A percentile compares a stretch with the other conserved stretches of the same genome.
phyloP scores from a whole-genome alignment of 2,113 vertebrate genomes.

The Nycticorax nycticorax region DNA sequence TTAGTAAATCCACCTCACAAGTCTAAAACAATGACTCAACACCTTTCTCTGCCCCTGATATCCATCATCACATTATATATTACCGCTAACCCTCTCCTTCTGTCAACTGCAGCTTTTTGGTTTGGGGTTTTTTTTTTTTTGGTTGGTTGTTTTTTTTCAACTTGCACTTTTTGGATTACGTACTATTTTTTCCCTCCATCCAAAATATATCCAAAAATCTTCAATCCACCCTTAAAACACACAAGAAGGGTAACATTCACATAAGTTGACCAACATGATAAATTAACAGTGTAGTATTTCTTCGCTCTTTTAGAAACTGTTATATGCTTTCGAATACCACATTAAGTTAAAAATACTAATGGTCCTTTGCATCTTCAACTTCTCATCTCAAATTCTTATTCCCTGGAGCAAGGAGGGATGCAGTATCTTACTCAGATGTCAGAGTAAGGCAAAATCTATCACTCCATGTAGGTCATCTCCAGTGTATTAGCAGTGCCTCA shows the following conservation, averaged over 20 bases:
- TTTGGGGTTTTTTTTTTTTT: no score
- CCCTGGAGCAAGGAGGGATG: not conserved
- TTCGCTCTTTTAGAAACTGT: not conserved
- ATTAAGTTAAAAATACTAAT: not conserved
- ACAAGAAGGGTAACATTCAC: not conserved
- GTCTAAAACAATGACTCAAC: slow-evolving; percentile 3
- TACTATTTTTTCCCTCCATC: not conserved
- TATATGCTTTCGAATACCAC: not conserved
- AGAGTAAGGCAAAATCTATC: not conserved
- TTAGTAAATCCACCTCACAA: not conserved
- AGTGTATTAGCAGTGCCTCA: not conserved
- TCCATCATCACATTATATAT: not conserved
- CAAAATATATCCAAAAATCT: not conserved
- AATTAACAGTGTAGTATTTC: not conserved
- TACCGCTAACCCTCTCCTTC: not conserved
- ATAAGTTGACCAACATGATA: not conserved
- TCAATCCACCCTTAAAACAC: not conserved
- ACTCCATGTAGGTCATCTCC: not conserved
- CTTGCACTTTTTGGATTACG: not conserved
- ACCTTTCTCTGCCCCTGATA: not conserved
- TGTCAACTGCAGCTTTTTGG: not conserved
- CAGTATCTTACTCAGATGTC: not conserved
- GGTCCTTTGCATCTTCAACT: not conserved
- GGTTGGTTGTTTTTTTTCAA: no score
- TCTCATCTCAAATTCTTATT: not conserved